Evolutionary conservation across 2,888 invertebrate species (phyloP).

Genomic region (Plagiodera versicolora): DNA sequence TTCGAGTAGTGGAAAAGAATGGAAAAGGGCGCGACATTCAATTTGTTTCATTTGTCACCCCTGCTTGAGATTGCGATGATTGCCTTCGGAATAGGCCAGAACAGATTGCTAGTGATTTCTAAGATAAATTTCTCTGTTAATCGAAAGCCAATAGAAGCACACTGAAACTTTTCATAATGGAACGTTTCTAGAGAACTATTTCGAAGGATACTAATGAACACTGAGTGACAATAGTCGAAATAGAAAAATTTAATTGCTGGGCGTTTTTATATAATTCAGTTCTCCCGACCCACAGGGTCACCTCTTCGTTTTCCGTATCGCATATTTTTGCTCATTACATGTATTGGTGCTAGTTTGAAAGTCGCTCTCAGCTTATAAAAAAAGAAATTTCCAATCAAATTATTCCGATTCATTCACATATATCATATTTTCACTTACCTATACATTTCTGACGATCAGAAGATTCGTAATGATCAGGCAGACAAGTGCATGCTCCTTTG

Average conservation of each 20-base stretch:
- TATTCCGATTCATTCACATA: background rate
- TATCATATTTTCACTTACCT: slow-evolving; percentile 44
- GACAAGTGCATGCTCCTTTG: slow-evolving; percentile 74
- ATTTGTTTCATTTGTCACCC: slow-evolving; percentile 5
- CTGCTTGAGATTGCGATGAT: background rate
- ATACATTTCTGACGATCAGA: slow-evolving; percentile 68
- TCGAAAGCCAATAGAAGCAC: background rate
- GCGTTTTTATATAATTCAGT: too few relatives aligned
- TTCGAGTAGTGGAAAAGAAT: slow-evolving; percentile 5
- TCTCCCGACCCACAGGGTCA: too few relatives aligned
- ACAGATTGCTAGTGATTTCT: slow-evolving; percentile 1
- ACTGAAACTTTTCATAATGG: background rate
- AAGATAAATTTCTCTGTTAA: background rate
- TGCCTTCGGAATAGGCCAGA: background rate
- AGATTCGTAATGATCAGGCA: slow-evolving; percentile 66
- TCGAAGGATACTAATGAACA: background rate
- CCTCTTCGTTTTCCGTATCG: too few relatives aligned
- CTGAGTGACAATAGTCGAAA: too few relatives aligned
- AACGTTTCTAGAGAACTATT: background rate
- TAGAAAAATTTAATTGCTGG: too few relatives aligned
- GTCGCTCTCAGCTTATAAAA: too few relatives aligned
- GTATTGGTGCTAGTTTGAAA: too few relatives aligned
- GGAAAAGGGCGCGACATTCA: slow-evolving; percentile 3
- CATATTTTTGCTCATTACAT: too few relatives aligned
- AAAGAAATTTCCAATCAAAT: too few relatives aligned